Evolutionary conservation across 2,113 vertebrate species (phyloP).

Genomic region (Istiophorus platypterus): DNA sequence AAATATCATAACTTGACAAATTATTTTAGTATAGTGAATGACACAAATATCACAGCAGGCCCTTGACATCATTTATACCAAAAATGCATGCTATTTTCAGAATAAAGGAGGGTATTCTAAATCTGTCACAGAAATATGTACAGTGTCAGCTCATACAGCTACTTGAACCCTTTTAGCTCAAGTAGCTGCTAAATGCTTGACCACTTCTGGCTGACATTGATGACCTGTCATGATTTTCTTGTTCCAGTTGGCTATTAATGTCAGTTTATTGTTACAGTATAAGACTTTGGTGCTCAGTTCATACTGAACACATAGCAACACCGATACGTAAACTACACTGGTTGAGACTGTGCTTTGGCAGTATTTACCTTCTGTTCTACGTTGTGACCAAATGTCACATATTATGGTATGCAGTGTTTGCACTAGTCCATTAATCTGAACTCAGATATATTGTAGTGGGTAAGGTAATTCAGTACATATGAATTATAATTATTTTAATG

Average conservation of each 20-base stretch:
- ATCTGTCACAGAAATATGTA: not conserved
- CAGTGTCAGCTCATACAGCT: not conserved
- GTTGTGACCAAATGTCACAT: not conserved
- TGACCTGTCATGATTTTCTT: not conserved
- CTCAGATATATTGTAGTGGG: not conserved
- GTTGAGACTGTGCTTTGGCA: not conserved
- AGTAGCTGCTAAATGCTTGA: not conserved
- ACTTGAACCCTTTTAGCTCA: constrained; percentile 5
- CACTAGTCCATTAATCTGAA: not conserved
- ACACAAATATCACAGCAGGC: not conserved
- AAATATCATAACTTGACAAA: not conserved
- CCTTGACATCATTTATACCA: not conserved
- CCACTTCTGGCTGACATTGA: not conserved
- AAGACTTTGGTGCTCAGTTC: not conserved
- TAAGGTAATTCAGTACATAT: not conserved
- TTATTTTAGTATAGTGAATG: not conserved
- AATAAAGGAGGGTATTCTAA: not conserved
- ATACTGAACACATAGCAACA: not conserved
- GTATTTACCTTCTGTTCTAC: not conserved
- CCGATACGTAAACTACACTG: no score
- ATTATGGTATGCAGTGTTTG: not conserved
- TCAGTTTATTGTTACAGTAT: no score
- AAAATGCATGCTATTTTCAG: not conserved
- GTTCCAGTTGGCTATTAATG: not conserved
- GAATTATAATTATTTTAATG: not conserved